Evolutionary conservation across 2,888 invertebrate species (phyloP), one percentile per base, ranked within the genome.

Genomic region (Aquatica leii): DNA sequence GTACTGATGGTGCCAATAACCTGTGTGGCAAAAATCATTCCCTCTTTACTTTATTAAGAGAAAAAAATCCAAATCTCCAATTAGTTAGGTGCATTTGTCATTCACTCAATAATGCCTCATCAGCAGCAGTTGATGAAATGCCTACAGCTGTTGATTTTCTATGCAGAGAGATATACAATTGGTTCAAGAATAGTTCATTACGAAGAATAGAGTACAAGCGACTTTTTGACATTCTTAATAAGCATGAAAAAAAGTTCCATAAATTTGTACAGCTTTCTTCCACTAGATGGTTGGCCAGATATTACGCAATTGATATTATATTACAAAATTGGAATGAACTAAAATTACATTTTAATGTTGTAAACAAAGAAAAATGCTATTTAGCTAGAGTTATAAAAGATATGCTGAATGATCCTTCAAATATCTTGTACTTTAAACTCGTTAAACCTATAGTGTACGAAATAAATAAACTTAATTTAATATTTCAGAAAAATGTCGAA

Each of bases 1-100:
- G 73, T 11, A 71, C 71, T n/a, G 70, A 72, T 70, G 72, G 74
- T 2, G 73, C 63, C 0, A 69, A 37, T 9, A 71, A 69, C 59
- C 56, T 71, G 9, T 70, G 68, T 58, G 70, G 71, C 11, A 64
- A 66, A 61, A 62, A 71, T 35, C 63, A 73, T 62, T 73, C 71
- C 9, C n/a, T 74, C 15, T 73, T 54, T 62, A 66, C 69, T 6
- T 43, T 71, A 1, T 49, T 73, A 15, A 71, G 65, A 62, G 12
- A 55, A 24, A 54, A 62, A 3, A 41, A 53, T 48, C 71, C 73
- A 31, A 51, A 58, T n/a, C 46, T 71, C 46, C 63, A 66, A 57
- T 40, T 71, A 21, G 40, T 72, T 1, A 48, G 62, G 59, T 72
- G 73, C 40, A 53, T 70, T 48, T 68, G 67, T 46, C 71, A 72